These are phyloP conservation scores for Automeris io DNA, from an alignment of 2,888 invertebrate species.

Conservation along the genomic window DNA sequence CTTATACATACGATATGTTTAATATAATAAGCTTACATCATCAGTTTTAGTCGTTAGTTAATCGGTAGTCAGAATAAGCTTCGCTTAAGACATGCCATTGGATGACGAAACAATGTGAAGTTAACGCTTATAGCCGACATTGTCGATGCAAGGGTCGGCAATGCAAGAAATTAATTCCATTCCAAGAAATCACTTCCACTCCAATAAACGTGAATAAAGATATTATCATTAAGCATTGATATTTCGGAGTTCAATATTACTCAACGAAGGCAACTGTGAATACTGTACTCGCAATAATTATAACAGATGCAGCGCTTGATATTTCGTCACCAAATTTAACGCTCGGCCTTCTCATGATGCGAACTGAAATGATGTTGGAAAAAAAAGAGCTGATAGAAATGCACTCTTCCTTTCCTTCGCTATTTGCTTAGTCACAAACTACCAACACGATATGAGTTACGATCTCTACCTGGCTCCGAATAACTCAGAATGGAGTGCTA, in stretches of 20 bases:
- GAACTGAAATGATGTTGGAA: too few species aligned
- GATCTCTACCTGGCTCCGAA: slow-evolving; percentile 88
- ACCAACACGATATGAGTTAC: too few species aligned
- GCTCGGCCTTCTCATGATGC: too few species aligned
- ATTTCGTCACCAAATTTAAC: too few species aligned
- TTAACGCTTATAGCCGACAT: neutral
- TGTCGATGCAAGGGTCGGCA: neutral
- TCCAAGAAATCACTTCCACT: neutral
- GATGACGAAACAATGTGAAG: neutral
- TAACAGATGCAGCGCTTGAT: too few species aligned
- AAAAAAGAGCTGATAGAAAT: too few species aligned
- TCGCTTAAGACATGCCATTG: neutral
- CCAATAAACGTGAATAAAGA: neutral
- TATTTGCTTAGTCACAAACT: too few species aligned
- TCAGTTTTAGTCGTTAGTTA: slow-evolving; percentile 1
- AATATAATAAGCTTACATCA: slow-evolving; percentile 4
- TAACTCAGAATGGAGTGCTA: slow-evolving; percentile 87
- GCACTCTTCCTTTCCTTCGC: too few species aligned
- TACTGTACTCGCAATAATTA: too few species aligned
- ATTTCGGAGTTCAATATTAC: neutral
- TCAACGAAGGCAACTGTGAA: too few species aligned
- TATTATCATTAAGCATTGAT: neutral
- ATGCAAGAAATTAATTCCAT: neutral
- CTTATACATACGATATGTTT: too few species aligned
- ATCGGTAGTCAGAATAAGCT: neutral